Evolutionary conservation across 2,113 vertebrate species (phyloP), one percentile per base, ranked within the genome.

Genomic region (Piprites chloris): DNA sequence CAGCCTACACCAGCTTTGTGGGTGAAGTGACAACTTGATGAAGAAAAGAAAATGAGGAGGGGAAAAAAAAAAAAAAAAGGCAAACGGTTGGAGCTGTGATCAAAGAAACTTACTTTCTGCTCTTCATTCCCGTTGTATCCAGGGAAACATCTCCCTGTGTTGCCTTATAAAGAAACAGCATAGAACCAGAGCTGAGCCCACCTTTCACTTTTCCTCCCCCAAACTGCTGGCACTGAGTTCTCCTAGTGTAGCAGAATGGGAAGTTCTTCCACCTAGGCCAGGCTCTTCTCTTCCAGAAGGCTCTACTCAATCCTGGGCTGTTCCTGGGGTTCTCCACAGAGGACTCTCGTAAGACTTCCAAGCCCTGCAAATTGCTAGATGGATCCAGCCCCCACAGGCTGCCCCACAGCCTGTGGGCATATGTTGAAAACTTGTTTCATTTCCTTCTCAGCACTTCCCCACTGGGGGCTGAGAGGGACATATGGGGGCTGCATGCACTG

Each of bases 361-460:
- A 21, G 44, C 82, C 58, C 58, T 27, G 44, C 49, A 63, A 62
- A 49, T 46, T 68, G 62, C 56, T 33, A 72, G 44, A 14, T 39
- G 33, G 66, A 24, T 55, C 52, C 46, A 77, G 72, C 80, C 46
- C 68, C 61, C 35, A 9, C 9, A 23, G 63, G 30, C 71, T 86
- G 26, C 78, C 65, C 53, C 5, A 1, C 2, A 33, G 80, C 67
- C 59, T 32, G 55, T 13, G 0, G 30, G 23, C 37, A 2, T 3
- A 26, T 72, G 56, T 59, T 6, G 15, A 72, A 95, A 88, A 42
- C 62, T 61, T 27, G 16, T 94, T 97, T 96, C 79, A 0, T 89
- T 96, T 96, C 95, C 95, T 77, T 46, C 90, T 88, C 37, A 27
- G 21, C 53, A 62, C 88, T 94, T 95, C 95, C 88, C 37, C n/a